These are phyloP conservation scores for Choreutis nemorana DNA, from an alignment of 2,888 invertebrate species.

Conservation along the genomic window DNA sequence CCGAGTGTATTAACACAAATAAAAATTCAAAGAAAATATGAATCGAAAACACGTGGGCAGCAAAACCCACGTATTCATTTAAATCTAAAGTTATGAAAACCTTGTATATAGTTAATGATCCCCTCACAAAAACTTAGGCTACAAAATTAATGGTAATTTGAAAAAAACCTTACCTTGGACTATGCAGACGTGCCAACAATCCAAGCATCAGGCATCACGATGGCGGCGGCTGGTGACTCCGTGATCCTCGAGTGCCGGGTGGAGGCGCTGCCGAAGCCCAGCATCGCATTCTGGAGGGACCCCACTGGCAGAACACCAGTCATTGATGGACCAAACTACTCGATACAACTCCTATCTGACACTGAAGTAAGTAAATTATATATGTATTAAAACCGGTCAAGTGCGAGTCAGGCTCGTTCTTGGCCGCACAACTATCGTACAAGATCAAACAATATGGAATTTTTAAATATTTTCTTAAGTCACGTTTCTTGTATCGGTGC, in stretches of 20 bases:
- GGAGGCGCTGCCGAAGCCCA: constrained; percentile 80
- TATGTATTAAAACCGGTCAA: neutral
- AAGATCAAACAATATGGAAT: too few relatives aligned
- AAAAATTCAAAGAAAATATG: too few relatives aligned
- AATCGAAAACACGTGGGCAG: too few relatives aligned
- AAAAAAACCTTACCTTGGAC: neutral
- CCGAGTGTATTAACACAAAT: too few relatives aligned
- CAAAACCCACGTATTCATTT: too few relatives aligned
- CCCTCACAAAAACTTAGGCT: too few relatives aligned
- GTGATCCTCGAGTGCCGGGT: constrained; percentile 81
- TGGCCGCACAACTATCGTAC: too few relatives aligned
- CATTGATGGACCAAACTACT: constrained; percentile 79
- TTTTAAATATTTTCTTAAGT: too few relatives aligned
- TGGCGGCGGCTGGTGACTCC: constrained; percentile 78
- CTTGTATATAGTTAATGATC: too few relatives aligned
- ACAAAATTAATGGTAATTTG: neutral
- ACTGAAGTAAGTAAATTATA: constrained; percentile 53
- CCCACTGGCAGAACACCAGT: constrained; percentile 77
- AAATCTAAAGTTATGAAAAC: too few relatives aligned
- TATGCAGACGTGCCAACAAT: constrained; percentile 76
- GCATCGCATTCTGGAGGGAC: constrained; percentile 84
- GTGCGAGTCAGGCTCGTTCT: neutral
- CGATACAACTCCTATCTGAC: constrained; percentile 67
- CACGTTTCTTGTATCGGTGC: constrained; percentile 4
- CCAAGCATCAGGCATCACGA: constrained; percentile 79